Base-by-base conservation (phyloP, 2,888 invertebrate species). In the Agriotes lineatus region DNA sequence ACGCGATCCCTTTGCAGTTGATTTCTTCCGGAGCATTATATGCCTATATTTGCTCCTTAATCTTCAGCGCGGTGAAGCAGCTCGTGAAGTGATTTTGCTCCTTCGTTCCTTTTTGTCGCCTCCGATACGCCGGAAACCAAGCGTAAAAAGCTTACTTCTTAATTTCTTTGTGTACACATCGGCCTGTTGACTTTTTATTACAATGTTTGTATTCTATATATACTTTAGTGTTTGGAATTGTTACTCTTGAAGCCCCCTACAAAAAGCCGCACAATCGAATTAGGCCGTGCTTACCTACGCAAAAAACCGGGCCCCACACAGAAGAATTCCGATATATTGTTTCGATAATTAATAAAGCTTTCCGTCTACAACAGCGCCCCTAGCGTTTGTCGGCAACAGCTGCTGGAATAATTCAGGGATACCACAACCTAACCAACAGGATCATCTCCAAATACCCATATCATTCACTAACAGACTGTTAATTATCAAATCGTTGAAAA, bases 331-430 rank as follows among this genome's bases (percentile, higher is more conserved):
- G 45, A 59, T 57, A 45, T 60, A 64, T 64, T 64, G 77, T 75
- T 77, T 74, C 67, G 72, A 74, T 60, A 45, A 60, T 60, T 60
- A 60, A 45, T 60, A 60, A 48, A 48, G 56, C 56, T 56, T 71
- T 72, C 70, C 71, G 73, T 70, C 75, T 74, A 71, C 74, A 70
- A 65, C 71, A 74, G 68, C 67, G 70, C 75, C 72, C 74, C 73
- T 75, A 76, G 75, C 76, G 73, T 72, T 74, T 77, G 76, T 77
- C 76, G 75, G 72, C 72, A 75, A 68, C 76, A 76, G 76, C 74
- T 75, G 77, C 73, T 74, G 68, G 71, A 74, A 77, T 77, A 74
- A 75, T 72, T 76, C 75, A 64, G 59, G 66, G 63, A 72, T 71
- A 74, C 72, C 69, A 72, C 67, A 70, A 71, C 66, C 64, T 65